Conservation (phyloP, 2,113 vertebrate species). For the Pterocles gutturalis region DNA sequence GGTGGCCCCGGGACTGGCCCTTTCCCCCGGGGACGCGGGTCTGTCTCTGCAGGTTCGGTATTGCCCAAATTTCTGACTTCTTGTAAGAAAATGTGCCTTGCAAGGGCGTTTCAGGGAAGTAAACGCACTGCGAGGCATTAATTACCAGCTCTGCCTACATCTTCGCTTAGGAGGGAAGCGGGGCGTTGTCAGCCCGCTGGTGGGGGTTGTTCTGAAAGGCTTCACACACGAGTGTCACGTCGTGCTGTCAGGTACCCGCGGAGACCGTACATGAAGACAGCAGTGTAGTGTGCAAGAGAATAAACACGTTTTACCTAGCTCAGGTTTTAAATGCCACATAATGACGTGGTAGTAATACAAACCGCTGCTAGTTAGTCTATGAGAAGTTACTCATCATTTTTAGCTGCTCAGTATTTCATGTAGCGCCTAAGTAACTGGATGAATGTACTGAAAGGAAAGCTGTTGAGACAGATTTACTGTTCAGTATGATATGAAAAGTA, state of each 20-base stretch:
- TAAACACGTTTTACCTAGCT: neutral
- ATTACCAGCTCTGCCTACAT: fast-evolving
- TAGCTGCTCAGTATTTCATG: neutral
- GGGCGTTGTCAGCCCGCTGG: neutral
- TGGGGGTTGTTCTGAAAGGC: neutral
- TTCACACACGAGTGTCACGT: fast-evolving
- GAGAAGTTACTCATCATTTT: neutral
- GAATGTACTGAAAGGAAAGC: neutral
- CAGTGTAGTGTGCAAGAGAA: neutral
- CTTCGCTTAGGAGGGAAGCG: neutral
- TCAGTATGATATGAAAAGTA: neutral
- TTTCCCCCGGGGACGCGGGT: neutral
- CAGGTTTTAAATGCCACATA: neutral
- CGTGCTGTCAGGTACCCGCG: fast-evolving
- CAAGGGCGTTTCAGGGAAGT: neutral
- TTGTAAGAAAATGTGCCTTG: fast-evolving
- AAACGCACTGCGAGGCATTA: no score
- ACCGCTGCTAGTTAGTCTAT: neutral
- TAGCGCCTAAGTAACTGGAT: no score
- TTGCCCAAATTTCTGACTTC: neutral
- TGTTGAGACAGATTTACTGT: neutral
- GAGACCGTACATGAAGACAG: fast-evolving
- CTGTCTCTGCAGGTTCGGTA: fast-evolving
- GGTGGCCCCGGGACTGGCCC: neutral
- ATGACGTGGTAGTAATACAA: neutral